These are phyloP conservation scores for Podarcis lilfordi DNA, from an alignment of 2,797 vertebrate species.

Conservation along the genomic window DNA sequence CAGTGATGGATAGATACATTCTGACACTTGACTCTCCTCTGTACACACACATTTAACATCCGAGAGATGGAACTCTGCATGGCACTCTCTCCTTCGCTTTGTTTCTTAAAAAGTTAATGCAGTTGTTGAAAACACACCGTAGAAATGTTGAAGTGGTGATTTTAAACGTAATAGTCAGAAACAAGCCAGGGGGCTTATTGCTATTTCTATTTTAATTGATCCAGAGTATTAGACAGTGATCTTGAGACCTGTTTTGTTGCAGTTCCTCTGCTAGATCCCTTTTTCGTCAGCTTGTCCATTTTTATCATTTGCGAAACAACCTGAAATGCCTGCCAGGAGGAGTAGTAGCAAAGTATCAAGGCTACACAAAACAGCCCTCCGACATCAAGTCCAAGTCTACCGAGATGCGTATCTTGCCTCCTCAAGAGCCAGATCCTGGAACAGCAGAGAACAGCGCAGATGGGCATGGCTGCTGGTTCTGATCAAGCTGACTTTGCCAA, in stretches of 20 bases:
- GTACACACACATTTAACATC: background rate
- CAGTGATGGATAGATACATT: slow-evolving; percentile 15
- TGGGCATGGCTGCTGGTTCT: background rate
- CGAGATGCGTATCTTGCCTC: background rate
- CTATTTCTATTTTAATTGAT: background rate
- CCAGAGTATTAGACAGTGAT: background rate
- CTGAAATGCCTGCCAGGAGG: background rate
- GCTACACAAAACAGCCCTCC: background rate
- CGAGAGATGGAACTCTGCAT: background rate
- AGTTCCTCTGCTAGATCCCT: background rate
- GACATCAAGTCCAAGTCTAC: background rate
- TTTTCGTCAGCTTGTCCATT: background rate
- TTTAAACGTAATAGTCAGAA: background rate
- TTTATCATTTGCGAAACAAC: background rate
- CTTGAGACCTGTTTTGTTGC: background rate
- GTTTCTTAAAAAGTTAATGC: background rate
- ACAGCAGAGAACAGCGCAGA: no score
- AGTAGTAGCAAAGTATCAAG: background rate
- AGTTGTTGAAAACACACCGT: background rate
- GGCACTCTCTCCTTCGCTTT: background rate
- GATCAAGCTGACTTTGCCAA: background rate
- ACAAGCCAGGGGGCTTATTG: background rate
- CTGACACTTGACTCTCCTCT: background rate
- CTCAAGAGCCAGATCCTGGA: background rate
- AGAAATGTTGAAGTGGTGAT: background rate